These are phyloP conservation scores for Potamilus streckersoni DNA, from an alignment of 1,140 invertebrate genomes.

Conservation along the genomic window DNA sequence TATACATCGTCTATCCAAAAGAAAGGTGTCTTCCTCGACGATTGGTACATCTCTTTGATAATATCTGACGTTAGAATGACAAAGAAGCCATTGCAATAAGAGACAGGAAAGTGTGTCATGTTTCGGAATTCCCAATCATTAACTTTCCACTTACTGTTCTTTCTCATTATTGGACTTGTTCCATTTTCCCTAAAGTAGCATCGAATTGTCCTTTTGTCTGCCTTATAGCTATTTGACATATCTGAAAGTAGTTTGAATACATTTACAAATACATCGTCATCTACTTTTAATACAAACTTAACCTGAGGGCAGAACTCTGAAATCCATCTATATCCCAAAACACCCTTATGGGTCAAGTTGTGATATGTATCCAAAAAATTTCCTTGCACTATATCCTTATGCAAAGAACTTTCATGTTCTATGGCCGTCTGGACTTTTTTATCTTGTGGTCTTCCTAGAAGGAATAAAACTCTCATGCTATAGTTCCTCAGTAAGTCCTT, in stretches of 20 bases:
- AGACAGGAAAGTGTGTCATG: constrained; percentile 48
- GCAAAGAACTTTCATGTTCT: constrained; percentile 45
- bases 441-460: constrained; percentile 74
- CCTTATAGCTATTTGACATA: constrained; percentile 35
- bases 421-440: constrained; percentile 29
- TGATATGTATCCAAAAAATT: constrained; percentile 52
- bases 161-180: constrained; percentile 39
- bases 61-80: constrained; percentile 64
- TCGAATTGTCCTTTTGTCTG: constrained; percentile 21
- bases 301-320: constrained; percentile 74
- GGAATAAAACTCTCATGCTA: constrained; percentile 71
- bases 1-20: constrained; percentile 67
- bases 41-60: constrained; percentile 58
- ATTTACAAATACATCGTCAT: constrained; percentile 87
- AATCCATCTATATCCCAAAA: constrained; percentile 87
- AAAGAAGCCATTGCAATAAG: constrained; percentile 66
- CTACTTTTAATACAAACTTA: constrained; percentile 85
- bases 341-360: constrained; percentile 70
- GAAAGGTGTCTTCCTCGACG: constrained; percentile 47
- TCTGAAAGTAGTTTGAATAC: constrained; percentile 50
- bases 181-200: constrained; percentile 34
- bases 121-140: constrained; percentile 51
- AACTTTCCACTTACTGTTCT: constrained; percentile 67
- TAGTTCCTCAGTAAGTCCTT: constrained; percentile 31
- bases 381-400: constrained; percentile 54